Evolutionary conservation across 2,113 vertebrate species (phyloP).

Genomic region (Hippocampus guttulatus): DNA sequence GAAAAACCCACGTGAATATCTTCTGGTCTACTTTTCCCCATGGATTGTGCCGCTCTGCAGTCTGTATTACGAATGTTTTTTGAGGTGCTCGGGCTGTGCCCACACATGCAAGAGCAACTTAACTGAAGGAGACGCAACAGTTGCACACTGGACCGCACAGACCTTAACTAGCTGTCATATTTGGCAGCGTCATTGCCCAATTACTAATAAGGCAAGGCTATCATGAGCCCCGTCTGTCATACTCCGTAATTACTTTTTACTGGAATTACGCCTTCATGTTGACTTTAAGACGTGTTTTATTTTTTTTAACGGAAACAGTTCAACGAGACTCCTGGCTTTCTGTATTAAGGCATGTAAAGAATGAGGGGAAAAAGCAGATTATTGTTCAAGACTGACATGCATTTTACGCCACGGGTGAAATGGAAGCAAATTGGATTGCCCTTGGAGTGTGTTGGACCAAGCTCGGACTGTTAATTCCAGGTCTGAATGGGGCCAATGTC

Average conservation of each 20-base stretch:
- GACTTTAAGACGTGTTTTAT: constrained; percentile 21
- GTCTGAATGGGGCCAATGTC: neutral
- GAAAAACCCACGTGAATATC: no score
- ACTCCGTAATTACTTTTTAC: constrained; percentile 32
- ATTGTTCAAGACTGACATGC: constrained; percentile 5
- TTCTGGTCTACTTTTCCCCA: neutral
- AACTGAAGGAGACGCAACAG: constrained; percentile 46
- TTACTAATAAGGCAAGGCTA: constrained; percentile 47
- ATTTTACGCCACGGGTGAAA: constrained; percentile 13
- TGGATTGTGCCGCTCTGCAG: neutral
- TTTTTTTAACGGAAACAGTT: neutral
- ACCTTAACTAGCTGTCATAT: constrained; percentile 45
- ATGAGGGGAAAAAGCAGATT: constrained; percentile 21
- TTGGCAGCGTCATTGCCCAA: constrained; percentile 41
- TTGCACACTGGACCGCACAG: constrained; percentile 30
- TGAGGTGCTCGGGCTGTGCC: neutral
- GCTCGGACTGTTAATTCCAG: neutral
- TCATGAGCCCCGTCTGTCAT: constrained; percentile 44
- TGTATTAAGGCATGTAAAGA: constrained; percentile 14
- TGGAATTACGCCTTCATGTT: constrained; percentile 27
- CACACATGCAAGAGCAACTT: constrained; percentile 34
- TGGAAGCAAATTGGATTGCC: neutral
- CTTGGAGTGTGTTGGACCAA: neutral
- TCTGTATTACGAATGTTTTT: neutral
- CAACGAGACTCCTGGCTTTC: neutral